Evolutionary conservation across 1,140 invertebrate species (phyloP), one percentile per base, ranked within the genome.

Genomic region (Drosophila nigromelanica): DNA sequence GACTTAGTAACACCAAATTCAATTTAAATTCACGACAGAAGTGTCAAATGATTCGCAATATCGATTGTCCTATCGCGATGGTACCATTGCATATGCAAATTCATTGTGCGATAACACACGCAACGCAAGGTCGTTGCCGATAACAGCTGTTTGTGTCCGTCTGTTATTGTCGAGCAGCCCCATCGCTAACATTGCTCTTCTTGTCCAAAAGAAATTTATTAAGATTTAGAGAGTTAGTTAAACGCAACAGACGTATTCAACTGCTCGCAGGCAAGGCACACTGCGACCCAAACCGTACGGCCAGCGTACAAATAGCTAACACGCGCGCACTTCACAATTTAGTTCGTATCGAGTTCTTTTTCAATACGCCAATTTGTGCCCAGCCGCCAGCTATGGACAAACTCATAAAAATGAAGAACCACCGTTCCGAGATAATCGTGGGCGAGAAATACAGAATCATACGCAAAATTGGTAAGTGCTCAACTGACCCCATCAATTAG

Each of bases 401-500:
- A 15, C 35, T 71, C 15, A 63, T 63, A n/a, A 64, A 64, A 48
- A 56, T 71, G 60, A 67, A 35, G 64, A 68, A 68, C 55, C 64
- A 68, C 14, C 64, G 64, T 10, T 68, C 64, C 11, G 64, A 58
- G 39, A 51, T 68, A 50, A 35, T 45, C 14, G 61, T 58, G 51
- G 60, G 60, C 42, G 68, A 54, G 14, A 71, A 71, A 50, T 68
- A 68, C 54, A 50, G 33, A 64, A 70, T 56, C 12, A 55, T 45
- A 48, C 67, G 59, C 7, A 64, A 71, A 71, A 71, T 56, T 24
- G 64, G 64, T 68, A 51, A 68, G 64, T 59, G 24, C n/a, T 18
- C 33, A n/a, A 43, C 4, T 5, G 21, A 11, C 42, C 12, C 11
- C 50, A 10, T 14, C 27, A 24, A 54, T 52, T 54, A 35, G 39